Percentiles rank a stretch among this genome's conserved stretches.
These are phyloP conservation scores for Petromus typicus DNA, from an alignment of 2,113 vertebrate species.

Conservation along the genomic window DNA sequence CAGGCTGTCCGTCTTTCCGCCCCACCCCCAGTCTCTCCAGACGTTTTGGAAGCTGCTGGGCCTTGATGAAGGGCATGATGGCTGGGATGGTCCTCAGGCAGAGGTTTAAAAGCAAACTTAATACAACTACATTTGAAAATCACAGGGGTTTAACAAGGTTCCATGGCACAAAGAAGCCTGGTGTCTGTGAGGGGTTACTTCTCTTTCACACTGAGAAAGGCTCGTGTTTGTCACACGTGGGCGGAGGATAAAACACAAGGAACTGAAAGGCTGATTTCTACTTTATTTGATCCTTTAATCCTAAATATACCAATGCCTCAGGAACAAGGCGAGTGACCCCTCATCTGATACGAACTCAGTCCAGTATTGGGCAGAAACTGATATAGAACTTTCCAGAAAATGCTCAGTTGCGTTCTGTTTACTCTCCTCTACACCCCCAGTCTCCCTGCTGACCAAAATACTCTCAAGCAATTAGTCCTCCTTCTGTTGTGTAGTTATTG, in stretches of 20 bases:
- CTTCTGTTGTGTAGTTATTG: not conserved
- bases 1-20: conserved; percentile 21
- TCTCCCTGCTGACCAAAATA: not conserved
- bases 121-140: conserved; percentile 26
- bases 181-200: not conserved
- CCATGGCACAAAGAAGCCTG: not conserved
- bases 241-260: not conserved
- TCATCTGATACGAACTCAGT: not conserved
- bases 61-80: conserved; percentile 33
- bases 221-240: not conserved
- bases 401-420: too few species aligned
- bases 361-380: not conserved
- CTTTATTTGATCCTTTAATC: not conserved
- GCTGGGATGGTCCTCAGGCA: not conserved
- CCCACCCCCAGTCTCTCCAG: not conserved
- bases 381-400: not conserved
- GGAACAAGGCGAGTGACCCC: not conserved
- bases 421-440: not conserved
- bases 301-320: not conserved
- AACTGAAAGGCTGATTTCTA: not conserved
- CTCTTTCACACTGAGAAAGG: not conserved
- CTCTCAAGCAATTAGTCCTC: not conserved
- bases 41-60: conserved; percentile 45
- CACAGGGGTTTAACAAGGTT: not conserved
- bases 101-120: conserved; percentile 52